A percentile compares a stretch with the other conserved stretches of the same genome.
Conservation (phyloP, 2,888 invertebrate genomes). For the Nemurella pictetii region DNA sequence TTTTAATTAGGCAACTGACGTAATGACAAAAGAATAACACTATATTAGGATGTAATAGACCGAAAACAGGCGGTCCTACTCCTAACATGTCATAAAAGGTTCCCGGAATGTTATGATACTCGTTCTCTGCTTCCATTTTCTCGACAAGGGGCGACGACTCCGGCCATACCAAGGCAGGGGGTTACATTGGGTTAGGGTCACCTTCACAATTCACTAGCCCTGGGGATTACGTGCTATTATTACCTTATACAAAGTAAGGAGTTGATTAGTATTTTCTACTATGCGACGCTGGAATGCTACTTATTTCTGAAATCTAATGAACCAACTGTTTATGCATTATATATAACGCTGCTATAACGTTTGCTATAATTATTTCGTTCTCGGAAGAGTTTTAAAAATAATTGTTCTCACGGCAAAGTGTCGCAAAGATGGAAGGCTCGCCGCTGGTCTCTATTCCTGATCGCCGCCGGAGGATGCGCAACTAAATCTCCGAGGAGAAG, state of each 20-base stretch:
- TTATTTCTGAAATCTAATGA: background rate
- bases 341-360: no score
- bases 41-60: background rate
- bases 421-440: background rate
- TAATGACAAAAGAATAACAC: background rate
- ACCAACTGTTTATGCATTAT: background rate
- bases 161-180: background rate
- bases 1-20: background rate
- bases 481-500: no score
- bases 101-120: background rate
- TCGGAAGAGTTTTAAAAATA: constrained; percentile 13
- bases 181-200: constrained; percentile 7
- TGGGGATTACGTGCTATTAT: background rate
- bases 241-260: background rate
- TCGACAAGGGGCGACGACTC: background rate
- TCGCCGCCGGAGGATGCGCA: no score
- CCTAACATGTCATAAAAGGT: background rate
- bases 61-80: background rate
- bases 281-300: background rate
- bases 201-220: background rate
- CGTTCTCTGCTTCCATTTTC: background rate
- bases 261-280: background rate
- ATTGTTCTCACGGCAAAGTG: constrained; percentile 14
- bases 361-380: background rate
- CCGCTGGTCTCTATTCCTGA: background rate